phyloP scores from a whole-genome alignment of 2,113 vertebrate species.

The Mustelus asterias region DNA sequence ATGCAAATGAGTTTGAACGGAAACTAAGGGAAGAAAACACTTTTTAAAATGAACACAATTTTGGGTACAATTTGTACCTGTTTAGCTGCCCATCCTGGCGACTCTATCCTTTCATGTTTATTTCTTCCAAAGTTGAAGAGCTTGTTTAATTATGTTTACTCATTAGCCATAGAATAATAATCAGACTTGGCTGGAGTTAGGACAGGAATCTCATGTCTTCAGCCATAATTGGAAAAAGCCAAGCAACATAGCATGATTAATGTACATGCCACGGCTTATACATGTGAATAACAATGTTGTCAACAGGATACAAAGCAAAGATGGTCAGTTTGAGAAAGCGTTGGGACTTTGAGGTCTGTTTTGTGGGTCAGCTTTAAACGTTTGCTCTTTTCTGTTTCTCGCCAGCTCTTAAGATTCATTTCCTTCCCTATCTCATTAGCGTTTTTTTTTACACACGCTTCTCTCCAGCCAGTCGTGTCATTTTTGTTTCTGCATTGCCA shows the following conservation, averaged over 20 bases:
- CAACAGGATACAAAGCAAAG: neutral
- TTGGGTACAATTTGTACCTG: neutral
- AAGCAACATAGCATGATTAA: neutral
- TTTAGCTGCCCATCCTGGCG: neutral
- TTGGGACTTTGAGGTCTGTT: neutral
- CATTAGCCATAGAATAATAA: neutral
- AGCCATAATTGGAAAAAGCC: neutral
- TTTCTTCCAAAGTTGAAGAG: neutral
- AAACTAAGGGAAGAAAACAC: neutral
- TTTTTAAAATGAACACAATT: neutral
- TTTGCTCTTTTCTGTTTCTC: neutral
- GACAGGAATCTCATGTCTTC: neutral
- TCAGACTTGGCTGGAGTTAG: neutral
- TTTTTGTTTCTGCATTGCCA: neutral
- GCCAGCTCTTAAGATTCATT: neutral
- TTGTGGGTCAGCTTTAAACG: neutral
- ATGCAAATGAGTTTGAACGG: neutral
- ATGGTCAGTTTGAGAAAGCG: neutral
- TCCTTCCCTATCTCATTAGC: neutral
- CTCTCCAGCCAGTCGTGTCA: neutral
- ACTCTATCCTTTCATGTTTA: neutral
- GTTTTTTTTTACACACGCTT: neutral
- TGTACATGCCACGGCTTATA: neutral
- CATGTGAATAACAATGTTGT: neutral
- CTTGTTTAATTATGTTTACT: neutral